These are phyloP conservation scores for Seriola dumerili DNA, from an alignment of 2,113 vertebrate genomes.

Conservation along the genomic window DNA sequence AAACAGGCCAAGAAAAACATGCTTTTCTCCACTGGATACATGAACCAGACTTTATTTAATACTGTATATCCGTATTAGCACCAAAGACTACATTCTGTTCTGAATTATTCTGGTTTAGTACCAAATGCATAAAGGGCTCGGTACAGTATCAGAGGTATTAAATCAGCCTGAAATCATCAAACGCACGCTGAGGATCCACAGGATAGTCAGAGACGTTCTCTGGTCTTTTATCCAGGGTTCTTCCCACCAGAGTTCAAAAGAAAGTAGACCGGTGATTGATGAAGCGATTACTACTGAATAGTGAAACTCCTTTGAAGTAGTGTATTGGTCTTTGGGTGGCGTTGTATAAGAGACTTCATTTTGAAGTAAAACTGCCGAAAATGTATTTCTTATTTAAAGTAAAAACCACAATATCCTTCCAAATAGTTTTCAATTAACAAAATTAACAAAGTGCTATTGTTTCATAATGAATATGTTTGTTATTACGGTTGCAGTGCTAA, in stretches of 20 bases:
- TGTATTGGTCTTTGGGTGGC: not conserved
- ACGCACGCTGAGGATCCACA: not conserved
- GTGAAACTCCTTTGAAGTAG: constrained; percentile 7
- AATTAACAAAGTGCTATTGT: not conserved
- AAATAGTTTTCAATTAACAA: constrained; percentile 5
- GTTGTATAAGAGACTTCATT: not conserved
- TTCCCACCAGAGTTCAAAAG: constrained; percentile 26
- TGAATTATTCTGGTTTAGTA: constrained; percentile 4
- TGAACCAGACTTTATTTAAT: not conserved
- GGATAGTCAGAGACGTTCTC: not conserved
- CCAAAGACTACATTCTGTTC: not conserved
- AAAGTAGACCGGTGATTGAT: not conserved
- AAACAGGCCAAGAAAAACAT: not conserved
- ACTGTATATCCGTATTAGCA: not conserved
- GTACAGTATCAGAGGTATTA: constrained; percentile 9
- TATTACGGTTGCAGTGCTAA: constrained; percentile 85
- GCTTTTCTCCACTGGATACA: not conserved
- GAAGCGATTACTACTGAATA: constrained; percentile 17
- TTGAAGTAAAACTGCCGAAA: not conserved
- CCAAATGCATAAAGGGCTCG: not conserved
- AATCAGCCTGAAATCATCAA: constrained; percentile 28
- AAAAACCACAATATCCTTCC: not conserved
- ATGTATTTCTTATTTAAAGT: not conserved
- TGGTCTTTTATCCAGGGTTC: not conserved
- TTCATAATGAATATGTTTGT: constrained; percentile 9